Evolutionary conservation across 2,113 vertebrate genomes (phyloP), one percentile per base, ranked within the genome.

Genomic region (Chinchilla lanigera): DNA sequence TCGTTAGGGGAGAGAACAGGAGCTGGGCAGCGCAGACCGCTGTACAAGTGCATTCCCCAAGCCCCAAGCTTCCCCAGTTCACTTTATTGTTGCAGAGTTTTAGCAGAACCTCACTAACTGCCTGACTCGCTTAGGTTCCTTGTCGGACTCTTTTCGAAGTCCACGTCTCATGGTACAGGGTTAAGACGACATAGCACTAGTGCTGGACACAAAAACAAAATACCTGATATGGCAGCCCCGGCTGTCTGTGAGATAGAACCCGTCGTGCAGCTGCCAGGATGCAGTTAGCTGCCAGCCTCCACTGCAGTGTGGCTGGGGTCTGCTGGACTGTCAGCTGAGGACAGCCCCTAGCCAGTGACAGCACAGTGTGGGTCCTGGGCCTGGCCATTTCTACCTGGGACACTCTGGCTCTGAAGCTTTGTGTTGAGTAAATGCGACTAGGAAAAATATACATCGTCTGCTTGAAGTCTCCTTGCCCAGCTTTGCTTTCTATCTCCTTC

Each of bases 1-100:
- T 71, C 86, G 35, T 47, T 89, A 38, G 1, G 52, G n/a, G 41
- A 20, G 47, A 92, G 87, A 69, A 75, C 85, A 67, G 84, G 92
- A 95, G 14, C 54, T 91, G 83, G 95, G 95, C 94, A 86, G 28
- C 82, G 30, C 63, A 78, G 65, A 86, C 41, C 56, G 19, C 1
- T 5, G 41, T 26, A 30, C 47, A 41, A n/a, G 83, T n/a, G 22
- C 1, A 26, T 63, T 65, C n/a, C 61, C 1, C 0, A 80, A 80
- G 61, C 35, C 89, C 75, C 44, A 44, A 14, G 47, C 52, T 16
- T 41, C 26, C 69, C 71, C 44, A 14, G 10, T 81, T 35, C 44
- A 33, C 63, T 50, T 61, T 50, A 26, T 1, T 1, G 33, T 14
- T 24, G 28, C 82, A 77, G 11, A 77, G 14, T 86, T 61, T 50